phyloP scores from a whole-genome alignment of 2,797 vertebrate genomes.

The Melanotaenia trifasciata region DNA sequence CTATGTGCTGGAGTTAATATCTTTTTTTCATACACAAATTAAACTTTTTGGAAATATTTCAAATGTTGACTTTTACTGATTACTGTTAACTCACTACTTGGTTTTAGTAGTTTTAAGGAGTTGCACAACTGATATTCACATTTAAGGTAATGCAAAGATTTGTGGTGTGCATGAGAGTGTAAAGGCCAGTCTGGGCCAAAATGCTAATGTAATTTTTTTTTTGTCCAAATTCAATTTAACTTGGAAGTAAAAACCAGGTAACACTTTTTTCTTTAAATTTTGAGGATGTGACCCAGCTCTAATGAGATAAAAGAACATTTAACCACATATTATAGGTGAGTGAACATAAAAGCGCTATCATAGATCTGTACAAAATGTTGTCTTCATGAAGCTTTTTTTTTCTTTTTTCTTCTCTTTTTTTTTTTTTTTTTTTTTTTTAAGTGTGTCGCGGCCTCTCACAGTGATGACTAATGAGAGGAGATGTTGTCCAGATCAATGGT shows the following conservation, averaged over 20 bases:
- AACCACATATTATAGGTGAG: background rate
- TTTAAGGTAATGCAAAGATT: background rate
- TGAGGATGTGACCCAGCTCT: background rate
- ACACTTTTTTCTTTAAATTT: background rate
- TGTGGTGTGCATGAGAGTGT: too few relatives aligned
- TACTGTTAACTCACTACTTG: background rate
- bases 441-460: conserved; percentile 57
- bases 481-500: conserved; percentile 78
- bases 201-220: too few relatives aligned
- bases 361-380: background rate
- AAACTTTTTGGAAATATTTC: too few relatives aligned
- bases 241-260: background rate
- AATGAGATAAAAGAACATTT: background rate
- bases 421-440: conserved; percentile 1
- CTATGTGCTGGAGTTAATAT: too few relatives aligned
- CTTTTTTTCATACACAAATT: too few relatives aligned
- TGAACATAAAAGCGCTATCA: background rate
- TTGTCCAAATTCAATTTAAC: background rate
- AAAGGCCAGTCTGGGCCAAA: too few relatives aligned
- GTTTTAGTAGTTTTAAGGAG: background rate
- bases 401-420: too few relatives aligned
- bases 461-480: conserved; percentile 75
- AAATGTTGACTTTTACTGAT: background rate
- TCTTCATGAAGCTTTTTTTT: background rate
- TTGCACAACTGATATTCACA: background rate